Percentiles rank a stretch among this genome's conserved stretches.
Conservation (phyloP, 2,797 vertebrate species). For the Perdix hodgsoniae region DNA sequence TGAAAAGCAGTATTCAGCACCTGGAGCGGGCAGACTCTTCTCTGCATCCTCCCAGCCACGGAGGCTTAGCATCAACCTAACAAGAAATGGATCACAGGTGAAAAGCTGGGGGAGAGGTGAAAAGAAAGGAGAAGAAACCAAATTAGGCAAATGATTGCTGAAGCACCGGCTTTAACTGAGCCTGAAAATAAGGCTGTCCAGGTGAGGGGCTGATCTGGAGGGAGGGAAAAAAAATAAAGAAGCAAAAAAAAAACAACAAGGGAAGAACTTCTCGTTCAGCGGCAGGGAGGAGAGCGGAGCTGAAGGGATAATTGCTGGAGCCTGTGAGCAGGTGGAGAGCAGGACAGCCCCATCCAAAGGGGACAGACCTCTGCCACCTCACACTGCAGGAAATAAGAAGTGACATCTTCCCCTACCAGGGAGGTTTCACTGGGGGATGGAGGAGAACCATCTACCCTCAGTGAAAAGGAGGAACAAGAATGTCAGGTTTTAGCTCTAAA, state of each 20-base stretch:
- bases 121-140: neutral
- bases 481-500: neutral
- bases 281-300: neutral
- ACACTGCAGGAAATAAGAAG: neutral
- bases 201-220: neutral
- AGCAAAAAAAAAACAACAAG: fast-evolving
- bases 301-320: neutral
- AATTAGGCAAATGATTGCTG: neutral
- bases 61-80: neutral
- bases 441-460: neutral
- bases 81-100: neutral
- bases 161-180: neutral
- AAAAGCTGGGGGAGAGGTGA: neutral
- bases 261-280: neutral
- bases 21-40: neutral
- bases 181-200: neutral
- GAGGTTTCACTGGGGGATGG: neutral
- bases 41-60: neutral
- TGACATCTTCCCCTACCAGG: neutral
- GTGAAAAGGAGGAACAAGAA: neutral
- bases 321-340: neutral
- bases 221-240: fast-evolving
- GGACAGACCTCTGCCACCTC: neutral
- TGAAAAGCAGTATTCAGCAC: slow-evolving; percentile 47
- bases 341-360: neutral